Conservation (phyloP, 2,113 vertebrate species). For the Syngnathoides biaculeatus region DNA sequence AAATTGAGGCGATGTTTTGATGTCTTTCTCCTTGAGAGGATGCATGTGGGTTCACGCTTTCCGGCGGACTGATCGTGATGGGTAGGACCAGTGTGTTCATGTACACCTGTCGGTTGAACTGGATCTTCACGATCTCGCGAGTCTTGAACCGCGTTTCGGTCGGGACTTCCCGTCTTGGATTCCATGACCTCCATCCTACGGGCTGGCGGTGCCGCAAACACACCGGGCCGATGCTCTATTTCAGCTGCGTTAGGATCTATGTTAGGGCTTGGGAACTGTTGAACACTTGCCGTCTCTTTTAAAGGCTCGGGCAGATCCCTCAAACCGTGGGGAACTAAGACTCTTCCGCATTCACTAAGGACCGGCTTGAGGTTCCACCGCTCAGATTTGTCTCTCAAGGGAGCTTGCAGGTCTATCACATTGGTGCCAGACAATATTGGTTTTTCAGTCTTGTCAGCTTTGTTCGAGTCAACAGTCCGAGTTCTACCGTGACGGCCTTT, state of each 20-base stretch:
- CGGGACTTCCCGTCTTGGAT: constrained; percentile 7
- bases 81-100: constrained; percentile 7
- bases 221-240: constrained; percentile 6
- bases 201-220: constrained; percentile 3
- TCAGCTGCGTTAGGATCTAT: not conserved
- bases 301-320: constrained; percentile 37
- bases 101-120: constrained; percentile 5
- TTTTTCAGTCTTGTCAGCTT: not conserved
- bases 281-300: constrained; percentile 11
- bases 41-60: constrained; percentile 54
- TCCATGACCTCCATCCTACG: not conserved
- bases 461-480: constrained; percentile 1
- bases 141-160: not conserved
- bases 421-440: not conserved
- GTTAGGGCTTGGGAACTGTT: not conserved
- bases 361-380: constrained; percentile 71
- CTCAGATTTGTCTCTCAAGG: constrained; percentile 58
- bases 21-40: constrained; percentile 56
- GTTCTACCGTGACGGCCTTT: constrained; percentile 20
- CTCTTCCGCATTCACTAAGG: constrained; percentile 68
- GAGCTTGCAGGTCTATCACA: constrained; percentile 3
- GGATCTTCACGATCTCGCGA: not conserved
- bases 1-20: constrained; percentile 10
- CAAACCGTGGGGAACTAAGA: constrained; percentile 72
- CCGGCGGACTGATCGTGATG: constrained; percentile 17